These are phyloP conservation scores for Heliconius hermathena DNA, from an alignment of 1,140 invertebrate species.

Conservation along the genomic window DNA sequence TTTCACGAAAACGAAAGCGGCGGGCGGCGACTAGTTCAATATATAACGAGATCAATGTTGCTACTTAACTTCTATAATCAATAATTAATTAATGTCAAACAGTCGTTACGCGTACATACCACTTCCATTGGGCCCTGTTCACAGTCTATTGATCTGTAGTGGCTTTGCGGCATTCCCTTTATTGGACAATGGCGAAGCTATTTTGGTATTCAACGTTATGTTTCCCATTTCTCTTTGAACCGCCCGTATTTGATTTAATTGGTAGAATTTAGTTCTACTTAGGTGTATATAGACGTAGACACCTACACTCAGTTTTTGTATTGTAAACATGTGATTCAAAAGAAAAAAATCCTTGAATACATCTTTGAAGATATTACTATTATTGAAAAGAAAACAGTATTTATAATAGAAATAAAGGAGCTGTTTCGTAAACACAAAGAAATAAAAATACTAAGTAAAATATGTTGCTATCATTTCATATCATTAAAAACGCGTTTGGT, in stretches of 20 bases:
- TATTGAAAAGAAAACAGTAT: no score
- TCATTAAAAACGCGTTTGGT: no score
- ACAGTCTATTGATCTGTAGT: slow-evolving; percentile 24
- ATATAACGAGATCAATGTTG: neutral
- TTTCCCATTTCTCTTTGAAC: slow-evolving; percentile 26
- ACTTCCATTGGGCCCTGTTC: neutral
- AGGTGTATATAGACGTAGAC: no score
- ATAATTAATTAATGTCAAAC: neutral
- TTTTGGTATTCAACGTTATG: slow-evolving; percentile 25
- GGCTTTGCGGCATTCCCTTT: slow-evolving; percentile 31
- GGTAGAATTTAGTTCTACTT: neutral
- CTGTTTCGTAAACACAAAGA: no score
- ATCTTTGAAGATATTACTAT: no score
- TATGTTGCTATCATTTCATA: no score
- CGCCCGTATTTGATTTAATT: slow-evolving; percentile 16
- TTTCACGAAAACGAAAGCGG: no score
- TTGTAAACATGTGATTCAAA: no score
- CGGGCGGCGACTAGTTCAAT: neutral
- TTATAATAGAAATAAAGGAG: no score
- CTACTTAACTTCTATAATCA: neutral
- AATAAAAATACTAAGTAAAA: no score
- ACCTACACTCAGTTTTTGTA: no score
- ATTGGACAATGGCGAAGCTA: slow-evolving; percentile 28
- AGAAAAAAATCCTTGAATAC: no score
- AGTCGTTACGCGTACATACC: neutral